Evolutionary conservation across 2,888 invertebrate genomes (phyloP), one percentile per base, ranked within the genome.

Genomic region (Scaptomyza reducta): DNA sequence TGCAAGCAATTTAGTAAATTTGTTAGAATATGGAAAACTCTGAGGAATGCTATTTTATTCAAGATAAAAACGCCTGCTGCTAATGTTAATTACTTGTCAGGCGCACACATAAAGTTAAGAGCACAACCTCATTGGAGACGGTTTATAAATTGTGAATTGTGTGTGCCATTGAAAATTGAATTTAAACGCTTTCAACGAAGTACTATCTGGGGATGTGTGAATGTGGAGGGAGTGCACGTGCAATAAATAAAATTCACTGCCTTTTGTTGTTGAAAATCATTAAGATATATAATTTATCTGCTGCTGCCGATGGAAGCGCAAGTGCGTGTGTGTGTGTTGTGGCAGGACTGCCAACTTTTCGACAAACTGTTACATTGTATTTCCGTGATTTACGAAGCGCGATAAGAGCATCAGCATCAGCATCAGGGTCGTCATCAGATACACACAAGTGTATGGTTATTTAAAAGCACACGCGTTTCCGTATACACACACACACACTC

Each of bases 341-440:
- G 46, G 47, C 45, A 41, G n/a, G 45, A 27, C 40, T 74, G 76
- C 46, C 67, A 79, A 70, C 74, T 65, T 79, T 78, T 66, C 75
- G 80, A 79, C 81, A 81, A 81, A 81, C 77, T 71, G 77, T 81
- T 81, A 70, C 73, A 81, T 77, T 81, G 74, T 79, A 70, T 70
- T 71, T 74, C 70, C 74, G 70, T 73, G 79, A 81, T 79, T 74
- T 75, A 73, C 70, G 70, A 29, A 67, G 60, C 56, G 61, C 66
- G 79, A 79, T 79, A 79, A 77, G 66, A 79, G 76, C 67, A 66
- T 59, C 70, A 46, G 59, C 50, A 44, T 25, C 54, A 64, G 60
- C 62, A 62, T 59, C 66, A 55, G 62, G 61, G 56, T 49, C 60
- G 51, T 60, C 70, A 66, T 56, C 54, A 57, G 57, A 70, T 60